Evolutionary conservation across 92 coral and sea anemone genomes (phyloP), one percentile per base, ranked within the genome.

Genomic region (Zoanthus sociatus): DNA sequence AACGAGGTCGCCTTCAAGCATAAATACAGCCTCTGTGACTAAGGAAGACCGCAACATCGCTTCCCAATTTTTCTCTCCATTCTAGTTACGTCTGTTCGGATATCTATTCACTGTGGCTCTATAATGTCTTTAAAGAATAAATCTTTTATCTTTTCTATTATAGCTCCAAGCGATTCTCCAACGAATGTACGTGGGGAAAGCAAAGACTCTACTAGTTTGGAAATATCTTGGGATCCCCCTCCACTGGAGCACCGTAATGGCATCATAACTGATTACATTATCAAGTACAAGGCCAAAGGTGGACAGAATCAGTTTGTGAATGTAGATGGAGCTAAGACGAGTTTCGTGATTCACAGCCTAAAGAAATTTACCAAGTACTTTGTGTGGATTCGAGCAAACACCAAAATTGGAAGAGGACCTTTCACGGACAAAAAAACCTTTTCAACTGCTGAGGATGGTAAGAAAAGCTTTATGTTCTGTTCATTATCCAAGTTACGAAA

Each of bases 161-260:
- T 60, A 97, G 99, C 74, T 78, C 99, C 99, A 1, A 93, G 96
- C 45, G 98, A 86, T 8, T 83, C 99, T 54, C 99, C 99, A 11
- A 54, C 14, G 9, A 94, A 95, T 73, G 90, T 97, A 21, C 84
- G 82, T 6, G 92, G 98, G 42, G 86, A 82, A 44, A 92, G 95
- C 67, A 79, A 88, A 48, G 94, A 92, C 78, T 91, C 97, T 15
- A 95, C 95, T 17, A 91, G 92, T 33, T 86, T 95, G 11, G 91
- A 83, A 51, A 87, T 95, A 89, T 88, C 78, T 56, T 97, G 99
- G 99, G 93, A 88, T 9, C 99, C 99, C 1, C 99, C 99, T 9
- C 93, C 91, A 30, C 85, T 71, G 4, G 82, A 87, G 8, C 92
- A 92, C 73, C 96, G 97, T 32, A 97, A 97, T 78, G 99, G 99